A percentile compares a stretch with the other conserved stretches of the same genome.
phyloP scores from a whole-genome alignment of 2,888 invertebrate species.

The Sinodicranocentrus sp. region DNA sequence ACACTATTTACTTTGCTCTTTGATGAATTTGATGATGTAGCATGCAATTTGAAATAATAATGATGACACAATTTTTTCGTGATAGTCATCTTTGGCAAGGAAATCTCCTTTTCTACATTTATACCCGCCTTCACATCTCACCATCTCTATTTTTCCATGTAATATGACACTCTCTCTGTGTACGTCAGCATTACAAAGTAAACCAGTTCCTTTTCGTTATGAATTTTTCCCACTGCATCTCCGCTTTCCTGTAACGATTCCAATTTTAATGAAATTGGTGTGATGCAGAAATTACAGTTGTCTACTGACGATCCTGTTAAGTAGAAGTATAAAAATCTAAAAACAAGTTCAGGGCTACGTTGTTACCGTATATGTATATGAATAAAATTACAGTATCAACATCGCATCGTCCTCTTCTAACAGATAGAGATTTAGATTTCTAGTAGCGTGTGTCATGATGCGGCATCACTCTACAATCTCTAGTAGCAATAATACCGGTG shows the following conservation, averaged over 20 bases:
- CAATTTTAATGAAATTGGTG: constrained; percentile 3
- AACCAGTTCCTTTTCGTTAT: not conserved
- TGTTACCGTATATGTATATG: not conserved
- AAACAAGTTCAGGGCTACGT: not conserved
- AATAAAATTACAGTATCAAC: not conserved
- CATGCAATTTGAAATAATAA: too few species aligned
- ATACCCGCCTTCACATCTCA: not conserved
- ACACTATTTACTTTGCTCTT: too few species aligned
- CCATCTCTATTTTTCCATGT: not conserved
- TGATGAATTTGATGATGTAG: too few species aligned
- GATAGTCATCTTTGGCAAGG: too few species aligned
- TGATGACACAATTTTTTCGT: too few species aligned
- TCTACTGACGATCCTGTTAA: not conserved
- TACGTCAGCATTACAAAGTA: not conserved
- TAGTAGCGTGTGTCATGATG: not conserved
- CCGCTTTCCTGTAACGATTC: constrained; percentile 4
- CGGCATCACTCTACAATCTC: not conserved
- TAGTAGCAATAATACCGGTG: constrained; percentile 3
- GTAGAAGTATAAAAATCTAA: too few species aligned
- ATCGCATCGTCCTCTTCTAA: not conserved
- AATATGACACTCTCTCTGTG: constrained; percentile 6
- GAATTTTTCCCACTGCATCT: not conserved
- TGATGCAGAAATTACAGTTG: constrained; percentile 11
- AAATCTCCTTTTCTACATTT: not conserved
- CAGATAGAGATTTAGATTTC: too few species aligned